A percentile compares a stretch with the other conserved stretches of the same genome.
phyloP scores from a whole-genome alignment of 2,113 vertebrate species.

The Cepphus grylle region DNA sequence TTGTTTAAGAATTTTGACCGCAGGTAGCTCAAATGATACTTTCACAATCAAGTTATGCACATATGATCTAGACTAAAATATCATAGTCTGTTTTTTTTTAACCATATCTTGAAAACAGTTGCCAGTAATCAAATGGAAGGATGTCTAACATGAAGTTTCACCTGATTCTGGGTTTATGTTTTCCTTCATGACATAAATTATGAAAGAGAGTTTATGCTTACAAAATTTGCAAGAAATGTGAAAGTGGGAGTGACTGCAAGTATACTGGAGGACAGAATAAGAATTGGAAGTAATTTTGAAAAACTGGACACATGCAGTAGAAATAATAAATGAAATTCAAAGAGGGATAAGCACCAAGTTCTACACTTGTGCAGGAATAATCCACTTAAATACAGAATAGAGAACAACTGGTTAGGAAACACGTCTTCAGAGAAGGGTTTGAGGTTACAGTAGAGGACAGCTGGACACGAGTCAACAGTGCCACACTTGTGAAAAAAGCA shows the following conservation, averaged over 20 bases:
- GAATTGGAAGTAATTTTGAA: not conserved
- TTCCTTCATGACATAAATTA: not conserved
- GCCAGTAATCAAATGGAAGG: not conserved
- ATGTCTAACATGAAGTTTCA: not conserved
- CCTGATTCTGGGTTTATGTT: not conserved
- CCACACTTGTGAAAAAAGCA: not conserved
- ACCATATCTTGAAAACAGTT: not conserved
- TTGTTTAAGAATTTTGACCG: not conserved
- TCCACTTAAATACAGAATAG: not conserved
- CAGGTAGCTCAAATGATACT: not conserved
- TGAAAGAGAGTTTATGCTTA: not conserved
- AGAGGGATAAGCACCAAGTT: not conserved
- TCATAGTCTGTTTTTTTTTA: not conserved
- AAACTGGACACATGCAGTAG: not conserved
- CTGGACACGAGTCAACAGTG: not conserved
- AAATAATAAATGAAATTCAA: not conserved
- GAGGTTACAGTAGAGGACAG: constrained; percentile 11
- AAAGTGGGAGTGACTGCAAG: not conserved
- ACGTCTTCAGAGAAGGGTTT: not conserved
- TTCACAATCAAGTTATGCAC: not conserved
- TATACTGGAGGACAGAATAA: not conserved
- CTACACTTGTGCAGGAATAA: not conserved
- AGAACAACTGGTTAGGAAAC: constrained; percentile 13
- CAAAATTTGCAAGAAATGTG: not conserved
- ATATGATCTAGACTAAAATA: not conserved